Percentiles rank a stretch among this genome's conserved stretches.
These are phyloP conservation scores for Streptopelia turtur DNA, from an alignment of 2,797 vertebrate genomes.

Conservation along the genomic window DNA sequence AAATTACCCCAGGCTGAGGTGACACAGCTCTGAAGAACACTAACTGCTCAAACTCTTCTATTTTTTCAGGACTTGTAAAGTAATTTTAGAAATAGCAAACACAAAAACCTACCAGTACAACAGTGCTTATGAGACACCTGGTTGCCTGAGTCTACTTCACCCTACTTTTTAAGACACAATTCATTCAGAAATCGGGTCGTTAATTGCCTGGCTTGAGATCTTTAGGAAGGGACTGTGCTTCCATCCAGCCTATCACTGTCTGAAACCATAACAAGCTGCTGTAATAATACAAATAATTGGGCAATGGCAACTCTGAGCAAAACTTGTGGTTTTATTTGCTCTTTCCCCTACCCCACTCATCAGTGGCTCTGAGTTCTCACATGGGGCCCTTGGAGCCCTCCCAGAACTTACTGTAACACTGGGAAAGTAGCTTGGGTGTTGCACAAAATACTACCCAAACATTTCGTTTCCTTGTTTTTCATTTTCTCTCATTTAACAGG, in stretches of 20 bases:
- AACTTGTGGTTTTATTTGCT: not conserved
- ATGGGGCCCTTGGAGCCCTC: not conserved
- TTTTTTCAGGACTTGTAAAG: not conserved
- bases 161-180: not conserved
- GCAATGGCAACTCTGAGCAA: not conserved
- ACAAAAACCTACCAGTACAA: not conserved
- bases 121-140: not conserved
- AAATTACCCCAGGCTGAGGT: not conserved
- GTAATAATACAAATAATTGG: not conserved
- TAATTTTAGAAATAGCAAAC: not conserved
- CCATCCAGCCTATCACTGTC: not conserved
- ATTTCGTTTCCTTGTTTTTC: not conserved
- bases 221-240: not conserved
- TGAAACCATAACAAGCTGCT: not conserved
- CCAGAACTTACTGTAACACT: not conserved
- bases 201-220: not conserved
- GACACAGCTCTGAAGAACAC: not conserved
- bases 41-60: not conserved
- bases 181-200: not conserved
- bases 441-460: not conserved
- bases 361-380: not conserved
- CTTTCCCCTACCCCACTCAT: not conserved
- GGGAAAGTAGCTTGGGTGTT: not conserved
- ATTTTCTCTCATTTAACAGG: not conserved
- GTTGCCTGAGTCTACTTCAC: not conserved